Evolutionary conservation across 2,113 vertebrate species (phyloP).

Genomic region (Cardinalis cardinalis): DNA sequence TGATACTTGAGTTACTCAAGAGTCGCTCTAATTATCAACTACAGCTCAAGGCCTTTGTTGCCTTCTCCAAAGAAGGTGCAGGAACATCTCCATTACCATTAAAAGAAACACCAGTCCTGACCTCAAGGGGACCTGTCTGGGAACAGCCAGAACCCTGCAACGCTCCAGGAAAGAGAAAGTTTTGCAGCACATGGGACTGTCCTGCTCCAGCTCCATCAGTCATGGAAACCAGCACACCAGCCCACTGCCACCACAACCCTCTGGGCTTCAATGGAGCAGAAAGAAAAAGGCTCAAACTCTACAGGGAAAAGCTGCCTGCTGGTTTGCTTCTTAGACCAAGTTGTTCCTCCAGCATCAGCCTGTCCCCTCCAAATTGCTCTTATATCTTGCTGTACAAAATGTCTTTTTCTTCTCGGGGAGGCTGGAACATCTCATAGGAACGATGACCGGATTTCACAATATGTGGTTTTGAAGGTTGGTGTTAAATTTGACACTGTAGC

Average conservation of each 20-base stretch:
- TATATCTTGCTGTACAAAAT: neutral
- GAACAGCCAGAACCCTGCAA: neutral
- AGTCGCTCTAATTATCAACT: neutral
- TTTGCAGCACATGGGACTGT: neutral
- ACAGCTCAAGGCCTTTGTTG: neutral
- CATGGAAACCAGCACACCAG: neutral
- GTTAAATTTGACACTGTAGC: slow-evolving; percentile 32
- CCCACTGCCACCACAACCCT: neutral
- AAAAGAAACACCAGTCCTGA: neutral
- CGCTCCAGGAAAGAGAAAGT: neutral
- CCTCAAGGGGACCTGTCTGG: accelerated
- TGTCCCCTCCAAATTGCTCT: neutral
- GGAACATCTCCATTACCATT: neutral
- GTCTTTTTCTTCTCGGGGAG: neutral
- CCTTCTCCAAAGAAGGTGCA: neutral
- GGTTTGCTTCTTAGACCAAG: neutral
- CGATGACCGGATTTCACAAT: neutral
- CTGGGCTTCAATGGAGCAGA: neutral
- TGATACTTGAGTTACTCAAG: neutral
- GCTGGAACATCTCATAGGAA: neutral
- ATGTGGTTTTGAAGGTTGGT: neutral
- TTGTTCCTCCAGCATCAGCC: neutral
- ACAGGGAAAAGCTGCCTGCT: neutral
- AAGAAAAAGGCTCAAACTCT: neutral
- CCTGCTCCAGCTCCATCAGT: neutral